Conservation (phyloP, 2,888 invertebrate genomes). For the Eupeodes latifasciatus region DNA sequence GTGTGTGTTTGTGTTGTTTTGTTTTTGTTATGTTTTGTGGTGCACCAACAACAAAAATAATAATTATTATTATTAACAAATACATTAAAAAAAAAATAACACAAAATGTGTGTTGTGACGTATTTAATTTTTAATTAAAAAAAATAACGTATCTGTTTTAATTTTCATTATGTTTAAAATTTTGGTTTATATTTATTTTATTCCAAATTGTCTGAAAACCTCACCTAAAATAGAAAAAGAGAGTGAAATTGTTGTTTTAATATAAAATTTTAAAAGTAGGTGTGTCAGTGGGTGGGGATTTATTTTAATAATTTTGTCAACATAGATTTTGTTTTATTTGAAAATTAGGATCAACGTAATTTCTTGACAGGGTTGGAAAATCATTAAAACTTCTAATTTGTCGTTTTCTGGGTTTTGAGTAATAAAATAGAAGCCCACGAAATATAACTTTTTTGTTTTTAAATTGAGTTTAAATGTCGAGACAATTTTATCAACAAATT, state of each 20-base stretch:
- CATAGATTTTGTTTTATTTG: no score
- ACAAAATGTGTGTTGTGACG: slow-evolving; percentile 67
- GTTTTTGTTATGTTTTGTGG: slow-evolving; percentile 32
- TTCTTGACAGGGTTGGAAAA: no score
- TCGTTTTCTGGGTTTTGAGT: no score
- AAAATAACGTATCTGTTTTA: slow-evolving; percentile 29
- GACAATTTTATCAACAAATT: no score
- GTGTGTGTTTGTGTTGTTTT: slow-evolving; percentile 68
- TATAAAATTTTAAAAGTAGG: no score
- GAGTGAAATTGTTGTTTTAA: background rate
- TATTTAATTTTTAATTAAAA: slow-evolving; percentile 17
- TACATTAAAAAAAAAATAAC: slow-evolving; percentile 12
- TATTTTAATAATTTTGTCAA: no score
- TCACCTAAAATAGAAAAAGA: background rate
- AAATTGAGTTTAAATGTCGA: no score
- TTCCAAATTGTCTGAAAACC: background rate
- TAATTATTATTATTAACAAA: background rate
- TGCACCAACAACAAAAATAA: slow-evolving; percentile 45
- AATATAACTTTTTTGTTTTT: no score
- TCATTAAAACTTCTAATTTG: no score
- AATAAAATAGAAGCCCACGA: no score
- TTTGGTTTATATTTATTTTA: slow-evolving; percentile 12
- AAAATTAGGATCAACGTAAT: no score
- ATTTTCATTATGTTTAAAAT: slow-evolving; percentile 18
- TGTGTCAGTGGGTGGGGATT: no score